phyloP scores from a whole-genome alignment of 1,140 invertebrate genomes.

The Calycopis cecrops region DNA sequence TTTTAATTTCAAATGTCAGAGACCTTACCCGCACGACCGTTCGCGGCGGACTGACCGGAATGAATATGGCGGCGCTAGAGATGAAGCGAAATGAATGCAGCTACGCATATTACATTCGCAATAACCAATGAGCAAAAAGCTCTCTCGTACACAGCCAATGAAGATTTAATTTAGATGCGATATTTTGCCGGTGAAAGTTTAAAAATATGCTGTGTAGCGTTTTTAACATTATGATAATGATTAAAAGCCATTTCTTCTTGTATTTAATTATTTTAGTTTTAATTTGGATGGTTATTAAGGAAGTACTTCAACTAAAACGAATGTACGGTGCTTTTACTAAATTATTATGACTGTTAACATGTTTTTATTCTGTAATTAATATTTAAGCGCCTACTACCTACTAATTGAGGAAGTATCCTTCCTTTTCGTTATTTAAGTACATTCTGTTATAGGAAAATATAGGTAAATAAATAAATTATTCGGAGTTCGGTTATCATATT shows the following conservation, averaged over 20 bases:
- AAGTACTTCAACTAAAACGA: conserved; percentile 4
- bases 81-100: conserved; percentile 52
- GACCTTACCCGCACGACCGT: conserved; percentile 45
- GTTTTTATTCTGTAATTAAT: no score
- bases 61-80: conserved; percentile 50
- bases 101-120: conserved; percentile 33
- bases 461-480: no score
- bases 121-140: conserved; percentile 39
- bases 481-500: no score
- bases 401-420: no score
- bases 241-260: conserved; percentile 2
- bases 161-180: conserved; percentile 11
- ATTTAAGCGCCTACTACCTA: no score
- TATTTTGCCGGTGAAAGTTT: conserved; percentile 57
- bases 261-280: conserved; percentile 1
- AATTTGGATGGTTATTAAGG: background rate
- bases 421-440: no score
- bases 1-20: conserved; percentile 25
- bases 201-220: conserved; percentile 17
- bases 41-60: conserved; percentile 58
- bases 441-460: no score
- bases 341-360: background rate
- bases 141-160: conserved; percentile 35
- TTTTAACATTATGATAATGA: background rate
- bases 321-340: background rate